phyloP scores from a whole-genome alignment of 2,797 vertebrate genomes.

The Crypturellus tataupa region DNA sequence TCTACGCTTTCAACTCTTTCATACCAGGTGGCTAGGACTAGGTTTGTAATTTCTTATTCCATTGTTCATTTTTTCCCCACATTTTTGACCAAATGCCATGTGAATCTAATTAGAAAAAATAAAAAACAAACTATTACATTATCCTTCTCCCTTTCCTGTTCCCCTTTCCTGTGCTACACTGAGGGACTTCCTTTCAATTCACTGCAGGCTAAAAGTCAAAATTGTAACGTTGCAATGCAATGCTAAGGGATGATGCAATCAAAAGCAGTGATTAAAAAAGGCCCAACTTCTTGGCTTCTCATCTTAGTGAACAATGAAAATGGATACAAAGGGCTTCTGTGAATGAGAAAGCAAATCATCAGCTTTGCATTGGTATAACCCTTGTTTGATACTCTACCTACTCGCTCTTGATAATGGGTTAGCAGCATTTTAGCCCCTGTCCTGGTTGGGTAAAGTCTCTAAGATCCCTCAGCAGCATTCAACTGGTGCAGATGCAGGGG shows the following conservation, averaged over 20 bases:
- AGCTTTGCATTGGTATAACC: not conserved
- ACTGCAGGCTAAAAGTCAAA: not conserved
- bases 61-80: slow-evolving; percentile 37
- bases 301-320: not conserved
- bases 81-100: slow-evolving; percentile 42
- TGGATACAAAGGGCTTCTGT: not conserved
- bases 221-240: not conserved
- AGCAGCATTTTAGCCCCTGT: not conserved
- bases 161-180: slow-evolving; percentile 29
- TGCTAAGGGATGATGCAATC: not conserved
- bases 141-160: slow-evolving; percentile 22
- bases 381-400: not conserved
- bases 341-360: not conserved
- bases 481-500: not conserved
- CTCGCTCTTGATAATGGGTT: not conserved
- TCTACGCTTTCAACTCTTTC: not conserved
- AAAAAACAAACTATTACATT: slow-evolving; percentile 29
- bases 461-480: not conserved
- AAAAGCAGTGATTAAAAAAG: not conserved
- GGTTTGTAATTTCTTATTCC: slow-evolving; percentile 40
- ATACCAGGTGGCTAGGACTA: slow-evolving; percentile 30
- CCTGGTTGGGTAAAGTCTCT: not conserved
- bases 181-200: slow-evolving; percentile 47
- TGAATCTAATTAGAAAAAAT: slow-evolving; percentile 37
- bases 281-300: not conserved